Conservation (phyloP, 2,113 vertebrate species). For the Thamnophis sirtalis region DNA sequence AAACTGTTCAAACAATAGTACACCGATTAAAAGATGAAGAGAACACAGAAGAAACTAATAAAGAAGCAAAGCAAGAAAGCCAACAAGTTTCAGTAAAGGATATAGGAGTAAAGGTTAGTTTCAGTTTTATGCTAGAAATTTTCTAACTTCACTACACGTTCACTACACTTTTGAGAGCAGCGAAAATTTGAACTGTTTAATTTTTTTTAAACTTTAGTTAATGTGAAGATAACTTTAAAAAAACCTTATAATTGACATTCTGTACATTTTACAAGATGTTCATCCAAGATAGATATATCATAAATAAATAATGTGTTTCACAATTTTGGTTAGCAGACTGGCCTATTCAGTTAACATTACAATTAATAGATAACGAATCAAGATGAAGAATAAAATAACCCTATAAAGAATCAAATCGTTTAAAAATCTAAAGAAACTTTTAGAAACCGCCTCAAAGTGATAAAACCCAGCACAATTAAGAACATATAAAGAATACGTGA, state of each 20-base stretch:
- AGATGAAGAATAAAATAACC: background rate
- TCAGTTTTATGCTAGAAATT: background rate
- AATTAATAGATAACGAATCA: background rate
- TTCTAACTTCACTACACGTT: background rate
- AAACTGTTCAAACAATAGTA: conserved; percentile 96
- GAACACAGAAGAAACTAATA: conserved; percentile 76
- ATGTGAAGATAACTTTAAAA: background rate
- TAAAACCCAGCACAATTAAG: background rate
- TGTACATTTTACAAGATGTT: background rate
- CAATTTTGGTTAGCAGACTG: background rate
- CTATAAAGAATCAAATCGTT: background rate
- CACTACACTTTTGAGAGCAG: background rate
- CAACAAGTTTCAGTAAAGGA: conserved; percentile 83
- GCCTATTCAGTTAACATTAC: background rate
- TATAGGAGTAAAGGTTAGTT: conserved; percentile 84
- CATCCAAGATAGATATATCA: background rate
- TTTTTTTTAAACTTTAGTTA: background rate
- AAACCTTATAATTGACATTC: background rate
- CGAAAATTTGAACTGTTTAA: background rate
- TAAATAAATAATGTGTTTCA: background rate
- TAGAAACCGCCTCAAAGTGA: background rate
- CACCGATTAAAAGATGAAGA: conserved; percentile 94
- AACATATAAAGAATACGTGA: background rate
- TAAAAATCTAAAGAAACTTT: background rate
- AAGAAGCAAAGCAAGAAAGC: conserved; percentile 77